Evolutionary conservation across 1,140 invertebrate genomes (phyloP), one percentile per base, ranked within the genome.

Genomic region (Eupeodes corollae): DNA sequence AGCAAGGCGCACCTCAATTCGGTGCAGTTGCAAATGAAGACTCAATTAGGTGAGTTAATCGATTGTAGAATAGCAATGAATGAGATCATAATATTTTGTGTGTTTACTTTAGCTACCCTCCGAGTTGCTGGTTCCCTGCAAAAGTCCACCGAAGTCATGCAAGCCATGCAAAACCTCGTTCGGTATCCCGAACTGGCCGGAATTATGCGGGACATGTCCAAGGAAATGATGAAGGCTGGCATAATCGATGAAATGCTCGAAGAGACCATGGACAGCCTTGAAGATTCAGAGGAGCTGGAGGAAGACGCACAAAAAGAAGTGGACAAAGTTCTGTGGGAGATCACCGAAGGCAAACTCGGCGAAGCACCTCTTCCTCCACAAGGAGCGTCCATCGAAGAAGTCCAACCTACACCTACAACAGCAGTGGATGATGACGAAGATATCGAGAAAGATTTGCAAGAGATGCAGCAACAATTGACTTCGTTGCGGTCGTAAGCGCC

Each of bases 171-270:
- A 59, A 78, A 79, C 31, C 69, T 98, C 9, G 72, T 98, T 0
- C 80, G 84, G 56, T 76, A 98, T 6, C 91, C 92, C 0, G 94
- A 99, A 72, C 83, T 99, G 15, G 88, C 91, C 2, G 81, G 83
- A 14, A 95, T 91, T 0, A 99, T 99, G 96, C 80, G 91, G 61
- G 95, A 98, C 56, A 75, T 99, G 71, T 96, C 93, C 0, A 95
- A 91, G 70, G 95, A 98, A 78, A 98, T 98, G 94, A 98, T 95
- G 88, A 92, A 87, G 70, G 92, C 94, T 6, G 93, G 95, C n/a
- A 97, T 98, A 39, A 92, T 99, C 49, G 95, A 98, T 67, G 94
- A 99, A 73, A 98, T 99, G 95, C 72, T 99, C 35, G 94, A 99
- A 55, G 96, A 99, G 68, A 95, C 94, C 26, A 86, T 99, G 80